A percentile compares a stretch with the other conserved stretches of the same genome.
phyloP scores from a whole-genome alignment of 2,888 invertebrate genomes.

The Notocelia uddmanniana region DNA sequence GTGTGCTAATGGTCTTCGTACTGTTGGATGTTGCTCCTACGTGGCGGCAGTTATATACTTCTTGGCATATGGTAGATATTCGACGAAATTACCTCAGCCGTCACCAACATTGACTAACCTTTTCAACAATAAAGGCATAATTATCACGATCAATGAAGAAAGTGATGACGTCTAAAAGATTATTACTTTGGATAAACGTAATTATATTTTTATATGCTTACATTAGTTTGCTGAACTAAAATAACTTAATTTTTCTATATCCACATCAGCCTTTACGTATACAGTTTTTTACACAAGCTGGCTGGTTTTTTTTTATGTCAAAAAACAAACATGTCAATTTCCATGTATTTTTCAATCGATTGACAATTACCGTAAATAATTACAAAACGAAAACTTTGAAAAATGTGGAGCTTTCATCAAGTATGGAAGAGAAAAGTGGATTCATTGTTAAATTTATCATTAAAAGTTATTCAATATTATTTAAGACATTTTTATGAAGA shows the following conservation, averaged over 20 bases:
- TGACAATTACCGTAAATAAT: constrained; percentile 7
- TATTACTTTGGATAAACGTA: constrained; percentile 10
- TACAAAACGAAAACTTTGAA: constrained; percentile 3
- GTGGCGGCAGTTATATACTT: constrained; percentile 5
- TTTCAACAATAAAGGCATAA: constrained; percentile 5
- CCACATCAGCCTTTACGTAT: background rate
- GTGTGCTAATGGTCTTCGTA: constrained; percentile 13
- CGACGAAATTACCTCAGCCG: background rate
- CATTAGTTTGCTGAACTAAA: constrained; percentile 7
- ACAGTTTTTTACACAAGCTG: constrained; percentile 8
- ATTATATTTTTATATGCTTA: constrained; percentile 13
- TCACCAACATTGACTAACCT: constrained; percentile 4
- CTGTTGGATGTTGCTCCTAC: constrained; percentile 1
- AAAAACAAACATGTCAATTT: constrained; percentile 12
- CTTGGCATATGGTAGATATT: constrained; percentile 9
- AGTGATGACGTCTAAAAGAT: constrained; percentile 6
- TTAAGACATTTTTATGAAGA: background rate
- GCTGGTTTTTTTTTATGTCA: constrained; percentile 3
- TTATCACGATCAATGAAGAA: constrained; percentile 7
- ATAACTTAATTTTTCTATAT: constrained; percentile 8
- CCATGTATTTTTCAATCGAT: constrained; percentile 8
- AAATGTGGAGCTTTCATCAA: too few relatives aligned
- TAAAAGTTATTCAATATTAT: background rate
- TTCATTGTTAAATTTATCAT: constrained; percentile 1
- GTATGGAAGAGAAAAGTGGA: constrained; percentile 2